These are phyloP conservation scores for Pyrrhia umbra DNA, from an alignment of 2,888 invertebrate species.

Conservation along the genomic window DNA sequence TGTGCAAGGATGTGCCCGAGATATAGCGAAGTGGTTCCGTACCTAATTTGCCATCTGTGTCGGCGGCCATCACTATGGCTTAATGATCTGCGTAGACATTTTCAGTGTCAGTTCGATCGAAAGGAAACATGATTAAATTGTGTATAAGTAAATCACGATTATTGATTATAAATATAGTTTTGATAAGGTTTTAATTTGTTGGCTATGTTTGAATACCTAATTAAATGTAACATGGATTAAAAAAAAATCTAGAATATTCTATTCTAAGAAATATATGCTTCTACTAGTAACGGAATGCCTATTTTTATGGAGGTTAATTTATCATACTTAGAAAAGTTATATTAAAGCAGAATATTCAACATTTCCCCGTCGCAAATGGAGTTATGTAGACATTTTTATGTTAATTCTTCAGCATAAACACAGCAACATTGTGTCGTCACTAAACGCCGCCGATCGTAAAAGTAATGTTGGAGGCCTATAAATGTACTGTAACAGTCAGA, in stretches of 20 bases:
- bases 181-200: too few species aligned
- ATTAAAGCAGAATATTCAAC: too few species aligned
- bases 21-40: slow-evolving; percentile 46
- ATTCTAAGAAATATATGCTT: too few species aligned
- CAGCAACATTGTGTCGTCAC: slow-evolving; percentile 29
- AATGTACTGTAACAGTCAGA: slow-evolving; percentile 47
- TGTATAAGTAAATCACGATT: not conserved
- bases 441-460: slow-evolving; percentile 53
- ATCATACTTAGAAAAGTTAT: too few species aligned
- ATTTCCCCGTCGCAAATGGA: not conserved
- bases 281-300: too few species aligned
- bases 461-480: slow-evolving; percentile 54
- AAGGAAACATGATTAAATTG: not conserved
- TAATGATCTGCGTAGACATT: slow-evolving; percentile 29
- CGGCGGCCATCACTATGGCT: slow-evolving; percentile 26
- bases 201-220: too few species aligned
- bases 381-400: slow-evolving; percentile 34
- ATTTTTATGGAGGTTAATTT: too few species aligned
- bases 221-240: too few species aligned
- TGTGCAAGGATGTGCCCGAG: slow-evolving; percentile 23
- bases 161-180: not conserved
- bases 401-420: slow-evolving; percentile 22
- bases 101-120: not conserved
- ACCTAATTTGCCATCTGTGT: slow-evolving; percentile 55
- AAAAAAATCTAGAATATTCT: too few species aligned